Evolutionary conservation across 2,113 vertebrate species (phyloP).

Genomic region (Macquaria australasica): DNA sequence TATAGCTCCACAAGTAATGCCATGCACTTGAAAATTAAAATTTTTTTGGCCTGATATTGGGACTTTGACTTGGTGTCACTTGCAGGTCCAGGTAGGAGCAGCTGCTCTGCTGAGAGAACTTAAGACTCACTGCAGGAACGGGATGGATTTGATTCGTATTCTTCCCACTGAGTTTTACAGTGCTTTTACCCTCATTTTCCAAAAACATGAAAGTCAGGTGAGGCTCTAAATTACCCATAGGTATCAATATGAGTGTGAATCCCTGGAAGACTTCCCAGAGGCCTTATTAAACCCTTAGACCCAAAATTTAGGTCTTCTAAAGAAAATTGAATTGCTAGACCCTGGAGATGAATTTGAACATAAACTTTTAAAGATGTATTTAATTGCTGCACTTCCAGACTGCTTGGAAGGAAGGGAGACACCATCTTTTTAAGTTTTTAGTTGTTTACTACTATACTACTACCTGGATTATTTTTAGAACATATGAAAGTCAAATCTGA

Average conservation of each 20-base stretch:
- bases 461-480: background rate
- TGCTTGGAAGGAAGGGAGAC: background rate
- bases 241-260: background rate
- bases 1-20: constrained; percentile 18
- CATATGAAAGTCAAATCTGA: background rate
- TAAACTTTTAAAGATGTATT: background rate
- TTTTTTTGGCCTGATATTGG: background rate
- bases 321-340: background rate
- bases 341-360: background rate
- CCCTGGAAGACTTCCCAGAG: background rate
- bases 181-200: background rate
- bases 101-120: constrained; percentile 2
- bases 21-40: constrained; percentile 20
- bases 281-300: background rate
- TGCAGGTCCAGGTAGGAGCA: constrained; percentile 15
- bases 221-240: background rate
- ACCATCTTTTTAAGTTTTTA: background rate
- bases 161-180: background rate
- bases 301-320: background rate
- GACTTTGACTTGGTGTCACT: constrained; percentile 33
- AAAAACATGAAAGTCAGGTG: background rate
- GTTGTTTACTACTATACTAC: too few species aligned
- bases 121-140: background rate
- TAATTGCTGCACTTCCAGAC: background rate
- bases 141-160: background rate